These are phyloP conservation scores for Neofelis nebulosa DNA, from an alignment of 2,113 vertebrate species.

Conservation along the genomic window DNA sequence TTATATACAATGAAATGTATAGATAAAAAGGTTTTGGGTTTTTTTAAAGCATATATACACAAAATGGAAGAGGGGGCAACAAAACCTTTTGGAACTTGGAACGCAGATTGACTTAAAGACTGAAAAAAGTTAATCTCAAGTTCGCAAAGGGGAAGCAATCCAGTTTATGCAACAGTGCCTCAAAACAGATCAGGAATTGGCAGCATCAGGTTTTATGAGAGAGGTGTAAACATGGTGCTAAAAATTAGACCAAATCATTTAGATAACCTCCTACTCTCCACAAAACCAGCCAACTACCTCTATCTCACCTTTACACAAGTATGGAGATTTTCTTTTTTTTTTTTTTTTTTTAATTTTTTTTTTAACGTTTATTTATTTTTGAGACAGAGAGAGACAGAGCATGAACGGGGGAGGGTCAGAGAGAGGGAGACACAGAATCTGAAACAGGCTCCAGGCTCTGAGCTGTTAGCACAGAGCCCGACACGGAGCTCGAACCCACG, in stretches of 20 bases:
- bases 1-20: not conserved
- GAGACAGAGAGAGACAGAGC: too few relatives aligned
- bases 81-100: not conserved
- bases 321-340: too few relatives aligned
- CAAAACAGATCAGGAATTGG: not conserved
- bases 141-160: not conserved
- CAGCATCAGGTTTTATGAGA: not conserved
- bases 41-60: not conserved
- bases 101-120: not conserved
- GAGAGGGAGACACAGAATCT: too few relatives aligned
- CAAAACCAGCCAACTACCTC: not conserved
- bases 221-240: not conserved
- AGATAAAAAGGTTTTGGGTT: not conserved
- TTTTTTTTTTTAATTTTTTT: too few relatives aligned
- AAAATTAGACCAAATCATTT: constrained; percentile 18
- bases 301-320: not conserved
- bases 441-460: too few relatives aligned
- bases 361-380: too few relatives aligned
- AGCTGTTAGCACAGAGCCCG: too few relatives aligned
- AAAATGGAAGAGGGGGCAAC: not conserved
- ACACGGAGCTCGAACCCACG: too few relatives aligned
- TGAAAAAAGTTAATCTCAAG: constrained; percentile 32
- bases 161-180: not conserved
- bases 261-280: not conserved
- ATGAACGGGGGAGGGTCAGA: too few relatives aligned